Conservation (phyloP, 1,140 invertebrate genomes). For the Drosophila guanche region DNA sequence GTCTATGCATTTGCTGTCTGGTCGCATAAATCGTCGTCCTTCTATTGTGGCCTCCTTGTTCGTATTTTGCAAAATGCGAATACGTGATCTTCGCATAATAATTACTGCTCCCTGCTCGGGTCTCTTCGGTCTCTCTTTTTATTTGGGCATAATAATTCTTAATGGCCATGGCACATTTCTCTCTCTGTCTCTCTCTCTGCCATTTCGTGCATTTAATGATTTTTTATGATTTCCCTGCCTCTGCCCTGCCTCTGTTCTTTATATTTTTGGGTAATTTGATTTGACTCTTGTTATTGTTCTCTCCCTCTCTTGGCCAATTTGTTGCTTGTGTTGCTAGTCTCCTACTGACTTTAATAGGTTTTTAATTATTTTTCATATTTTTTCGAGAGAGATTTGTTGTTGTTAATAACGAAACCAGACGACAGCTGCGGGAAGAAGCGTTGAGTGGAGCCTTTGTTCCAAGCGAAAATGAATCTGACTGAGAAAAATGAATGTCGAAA, state of each 20-base stretch:
- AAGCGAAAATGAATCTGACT: slow-evolving; percentile 21
- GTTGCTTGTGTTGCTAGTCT: slow-evolving; percentile 37
- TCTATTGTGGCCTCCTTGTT: slow-evolving; percentile 52
- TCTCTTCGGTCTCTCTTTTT: slow-evolving; percentile 31
- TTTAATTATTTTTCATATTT: slow-evolving; percentile 73
- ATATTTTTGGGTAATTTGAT: slow-evolving; percentile 78
- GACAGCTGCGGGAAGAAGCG: slow-evolving; percentile 51
- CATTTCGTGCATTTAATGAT: slow-evolving; percentile 82
- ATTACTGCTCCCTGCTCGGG: slow-evolving; percentile 66
- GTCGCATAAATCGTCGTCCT: slow-evolving; percentile 71
- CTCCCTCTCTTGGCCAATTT: slow-evolving; percentile 22
- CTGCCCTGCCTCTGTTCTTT: slow-evolving; percentile 18
- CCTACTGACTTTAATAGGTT: slow-evolving; percentile 65
- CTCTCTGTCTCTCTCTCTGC: slow-evolving; percentile 70
- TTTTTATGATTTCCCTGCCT: slow-evolving; percentile 55
- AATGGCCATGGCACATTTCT: slow-evolving; percentile 78
- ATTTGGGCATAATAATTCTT: slow-evolving; percentile 68
- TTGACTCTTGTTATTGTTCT: slow-evolving; percentile 79
- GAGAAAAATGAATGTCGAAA: slow-evolving; percentile 31
- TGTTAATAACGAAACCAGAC: slow-evolving; percentile 43
- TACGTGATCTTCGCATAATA: slow-evolving; percentile 80
- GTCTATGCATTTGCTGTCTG: slow-evolving; percentile 7
- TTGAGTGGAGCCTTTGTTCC: slow-evolving; percentile 50
- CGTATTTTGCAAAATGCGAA: slow-evolving; percentile 75
- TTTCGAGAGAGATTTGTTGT: slow-evolving; percentile 27